A percentile compares a stretch with the other conserved stretches of the same genome.
phyloP scores from a whole-genome alignment of 2,113 vertebrate species.

The Tachysurus fulvidraco region DNA sequence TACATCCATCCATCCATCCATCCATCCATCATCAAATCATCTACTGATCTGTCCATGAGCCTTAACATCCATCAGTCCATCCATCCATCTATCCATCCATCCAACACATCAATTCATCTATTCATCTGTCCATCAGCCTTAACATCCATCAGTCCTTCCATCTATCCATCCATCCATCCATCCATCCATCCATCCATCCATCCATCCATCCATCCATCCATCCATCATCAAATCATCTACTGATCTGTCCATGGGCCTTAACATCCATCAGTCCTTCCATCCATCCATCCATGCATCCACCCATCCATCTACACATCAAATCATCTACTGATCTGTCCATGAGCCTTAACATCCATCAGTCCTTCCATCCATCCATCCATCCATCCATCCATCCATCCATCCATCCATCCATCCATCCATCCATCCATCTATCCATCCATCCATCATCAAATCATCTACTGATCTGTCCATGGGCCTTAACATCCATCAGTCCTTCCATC shows the following conservation, averaged over 20 bases:
- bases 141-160: neutral
- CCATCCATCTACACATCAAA: neutral
- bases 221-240: too few relatives aligned
- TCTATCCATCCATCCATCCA: neutral
- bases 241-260: too few relatives aligned
- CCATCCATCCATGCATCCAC: neutral
- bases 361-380: neutral
- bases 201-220: neutral
- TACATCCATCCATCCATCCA: neutral
- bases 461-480: neutral
- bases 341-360: neutral
- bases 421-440: neutral
- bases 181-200: neutral
- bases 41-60: neutral
- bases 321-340: neutral
- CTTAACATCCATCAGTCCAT: neutral
- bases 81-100: neutral
- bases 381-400: neutral
- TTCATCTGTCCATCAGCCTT: neutral
- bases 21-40: neutral
- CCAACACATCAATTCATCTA: neutral
- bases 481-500: neutral
- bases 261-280: neutral
- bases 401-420: neutral
- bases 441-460: neutral